Base-by-base conservation (phyloP, 2,888 invertebrate genomes). In the Linhomoeus sp. region DNA sequence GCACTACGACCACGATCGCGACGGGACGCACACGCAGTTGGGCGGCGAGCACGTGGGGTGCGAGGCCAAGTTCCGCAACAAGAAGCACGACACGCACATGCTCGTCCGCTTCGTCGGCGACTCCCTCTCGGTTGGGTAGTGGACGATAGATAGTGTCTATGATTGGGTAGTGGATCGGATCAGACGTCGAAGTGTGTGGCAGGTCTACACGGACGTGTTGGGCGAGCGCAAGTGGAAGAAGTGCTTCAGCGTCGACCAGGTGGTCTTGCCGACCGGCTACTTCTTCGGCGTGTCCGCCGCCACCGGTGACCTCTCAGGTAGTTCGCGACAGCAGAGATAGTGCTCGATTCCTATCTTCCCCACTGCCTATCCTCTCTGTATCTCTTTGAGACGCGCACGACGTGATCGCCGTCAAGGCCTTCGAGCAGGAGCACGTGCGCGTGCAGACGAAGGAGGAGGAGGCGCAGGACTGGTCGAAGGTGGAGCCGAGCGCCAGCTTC, bases 11-110 rank as follows among this genome's bases (percentile, higher is more conserved):
- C 97, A 99, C 67, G 97, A 99, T 65, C 73, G 83, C 41, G 97
- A 99, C 71, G 97, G 97, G 42, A 94, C 94, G 0, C 90, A 90
- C 66, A 94, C 94, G 1, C 86, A 92, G 68, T 67, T 99, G 17
- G 81, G 88, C 19, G 62, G 62, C 40, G 60, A 57, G 41, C 51
- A 60, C 29, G 56, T 55, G 7, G 97, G 97, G 25, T 99, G 97
- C 69, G 88, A 92, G 67, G 83, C 85, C 12, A 85, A 87, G 64
- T 83, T 97, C 67, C 74, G 97, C 46, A 92, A 92, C 72, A 65
- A 77, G 45, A 80, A 85, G 50, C 77, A 82, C 58, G 90, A 94
- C 61, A 86, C 92, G 0, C 81, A 82, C 63, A 60, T 43, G 41
- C 78, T 85, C 40, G 79, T 99, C 49, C 74, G 84, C 57, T 99